Evolutionary conservation across 2,888 invertebrate species (phyloP).

Genomic region (Chymomyza amoena): DNA sequence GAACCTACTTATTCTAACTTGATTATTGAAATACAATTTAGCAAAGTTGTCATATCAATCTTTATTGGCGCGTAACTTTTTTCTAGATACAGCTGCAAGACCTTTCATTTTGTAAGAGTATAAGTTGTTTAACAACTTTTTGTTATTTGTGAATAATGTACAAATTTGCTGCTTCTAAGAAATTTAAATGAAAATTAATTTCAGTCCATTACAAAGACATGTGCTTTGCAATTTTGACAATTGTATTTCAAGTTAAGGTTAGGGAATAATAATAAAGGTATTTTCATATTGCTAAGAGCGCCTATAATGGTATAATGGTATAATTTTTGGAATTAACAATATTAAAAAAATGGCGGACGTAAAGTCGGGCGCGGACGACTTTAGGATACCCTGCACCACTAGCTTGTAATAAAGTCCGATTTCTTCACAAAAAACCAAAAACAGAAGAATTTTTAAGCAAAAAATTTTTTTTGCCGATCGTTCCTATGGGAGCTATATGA

Average conservation of each 20-base stretch:
- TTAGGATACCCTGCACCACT: too few relatives aligned
- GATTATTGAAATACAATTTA: too few relatives aligned
- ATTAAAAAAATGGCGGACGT: background rate
- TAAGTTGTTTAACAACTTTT: slow-evolving; percentile 32
- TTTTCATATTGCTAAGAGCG: background rate
- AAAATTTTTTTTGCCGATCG: too few relatives aligned
- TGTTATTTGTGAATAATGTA: slow-evolving; percentile 62
- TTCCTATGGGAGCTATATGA: too few relatives aligned
- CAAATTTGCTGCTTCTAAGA: slow-evolving; percentile 49
- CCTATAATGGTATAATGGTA: too few relatives aligned
- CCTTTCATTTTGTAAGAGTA: background rate
- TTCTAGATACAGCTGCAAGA: background rate
- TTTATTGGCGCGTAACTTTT: too few relatives aligned
- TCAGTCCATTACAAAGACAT: background rate
- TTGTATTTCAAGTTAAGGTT: background rate
- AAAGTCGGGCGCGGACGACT: too few relatives aligned
- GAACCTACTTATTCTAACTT: too few relatives aligned
- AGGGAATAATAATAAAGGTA: background rate
- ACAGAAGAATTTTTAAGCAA: too few relatives aligned
- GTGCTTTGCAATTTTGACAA: background rate
- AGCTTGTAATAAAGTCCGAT: too few relatives aligned
- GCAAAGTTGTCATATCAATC: too few relatives aligned
- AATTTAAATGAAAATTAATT: background rate
- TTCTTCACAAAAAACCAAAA: too few relatives aligned
- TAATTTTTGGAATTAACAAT: background rate